Evolutionary conservation across 2,888 invertebrate species (phyloP), one percentile per base, ranked within the genome.

Genomic region (Thalpophila matura): DNA sequence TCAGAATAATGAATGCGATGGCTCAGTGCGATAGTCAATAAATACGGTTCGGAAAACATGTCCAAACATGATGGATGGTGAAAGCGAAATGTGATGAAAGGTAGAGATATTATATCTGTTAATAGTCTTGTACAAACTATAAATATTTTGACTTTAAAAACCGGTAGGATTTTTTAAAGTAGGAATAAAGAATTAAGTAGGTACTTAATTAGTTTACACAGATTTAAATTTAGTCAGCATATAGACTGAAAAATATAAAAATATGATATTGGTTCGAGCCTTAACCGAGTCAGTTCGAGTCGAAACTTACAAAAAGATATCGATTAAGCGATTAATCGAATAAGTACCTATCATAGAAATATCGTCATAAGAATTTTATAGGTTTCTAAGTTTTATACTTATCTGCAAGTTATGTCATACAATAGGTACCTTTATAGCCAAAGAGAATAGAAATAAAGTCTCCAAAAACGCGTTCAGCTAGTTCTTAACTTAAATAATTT

Each of bases 51-150:
- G 88, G 86, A 89, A 92, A 93, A 93, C 93, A 93, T 89, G 93
- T 93, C 92, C 84, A 84, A 85, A 88, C 80, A 91, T 94, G 93
- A 94, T 94, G 90, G 93, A 94, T 93, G 92, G 83, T 87, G 87
- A 87, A 88, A 89, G 86, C 87, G 78, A 81, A 88, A 89, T 89
- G 86, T 88, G 89, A 91, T 92, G 89, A 89, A 89, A 92, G 89
- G 92, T 90, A 88, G 81, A 86, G 86, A 90, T 84, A 86, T n/a
- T 78, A 87, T 87, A 81, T 84, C 83, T 76, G 80, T 75, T 84
- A 85, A 85, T 86, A 83, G 77, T 85, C 82, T 82, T 54, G 18
- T 51, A 35, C 16, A 43, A 40, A 56, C 37, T 53, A 33, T 57
- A 38, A 57, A 54, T 45, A 33, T 54, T 9, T 10, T 31, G 24